Base-by-base conservation (phyloP, 2,888 invertebrate species). In the Steinernema scapterisci region DNA sequence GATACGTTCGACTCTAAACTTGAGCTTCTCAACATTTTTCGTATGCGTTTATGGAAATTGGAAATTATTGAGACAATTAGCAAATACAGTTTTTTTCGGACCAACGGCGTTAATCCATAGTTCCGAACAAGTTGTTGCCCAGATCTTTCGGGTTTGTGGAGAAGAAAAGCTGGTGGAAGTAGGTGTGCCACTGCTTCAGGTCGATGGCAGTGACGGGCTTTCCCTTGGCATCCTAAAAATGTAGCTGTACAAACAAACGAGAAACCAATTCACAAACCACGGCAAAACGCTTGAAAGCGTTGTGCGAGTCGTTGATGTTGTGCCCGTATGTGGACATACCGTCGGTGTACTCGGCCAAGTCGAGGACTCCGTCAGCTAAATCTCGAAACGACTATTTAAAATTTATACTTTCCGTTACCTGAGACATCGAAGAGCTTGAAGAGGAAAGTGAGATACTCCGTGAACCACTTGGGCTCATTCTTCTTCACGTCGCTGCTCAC, bases 401-500 rank as follows among this genome's bases (percentile, higher is more conserved):
- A 43, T 25, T 31, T n/a, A 27, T 27, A 38, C n/a, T n/a, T 21
- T 23, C 31, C 16, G 13, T 19, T 51, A 84, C 86, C 83, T 0
- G 85, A 85, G 31, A 87, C 87, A 72, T 87, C 87, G 77, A 87
- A 87, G 70, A 87, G 80, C 77, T 87, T 87, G 84, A 87, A 87
- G 85, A 87, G 85, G 76, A 84, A 87, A 72, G 76, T 80, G 46
- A 78, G 78, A 78, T 87, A 87, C 63, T 87, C 84, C 43, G 75
- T 76, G 77, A 87, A 85, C 87, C 87, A 87, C 56, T 81, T 80
- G 21, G 84, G 84, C 54, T 82, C 81, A n/a, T 52, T 44, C 11
- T 81, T 80, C 52, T 82, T 78, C 51, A 73, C 54, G 63, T 81
- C 77, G 19, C 78, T 76, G 31, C 31, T 63, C 31, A 77, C 70